Conservation (phyloP, 2,888 invertebrate genomes). For the Pediacus dermestoides region DNA sequence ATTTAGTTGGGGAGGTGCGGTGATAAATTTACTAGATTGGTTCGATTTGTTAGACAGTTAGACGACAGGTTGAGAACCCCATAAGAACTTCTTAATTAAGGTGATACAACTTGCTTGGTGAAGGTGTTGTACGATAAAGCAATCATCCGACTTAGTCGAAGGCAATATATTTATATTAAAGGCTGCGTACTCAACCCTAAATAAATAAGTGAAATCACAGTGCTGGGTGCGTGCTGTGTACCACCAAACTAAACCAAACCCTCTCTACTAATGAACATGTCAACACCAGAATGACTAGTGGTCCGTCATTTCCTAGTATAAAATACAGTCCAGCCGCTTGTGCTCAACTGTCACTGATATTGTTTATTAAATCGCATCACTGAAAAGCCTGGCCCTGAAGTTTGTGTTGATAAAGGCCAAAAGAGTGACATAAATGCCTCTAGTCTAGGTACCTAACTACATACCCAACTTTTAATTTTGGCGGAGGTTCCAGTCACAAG, state of each 20-base stretch:
- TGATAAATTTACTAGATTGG: neutral
- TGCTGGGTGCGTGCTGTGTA: conserved; percentile 16
- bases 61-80: conserved; percentile 4
- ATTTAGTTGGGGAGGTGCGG: too few relatives aligned
- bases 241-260: conserved; percentile 16
- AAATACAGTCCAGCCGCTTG: conserved; percentile 3
- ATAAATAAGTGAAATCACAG: conserved; percentile 37
- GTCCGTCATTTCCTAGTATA: conserved; percentile 38
- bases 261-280: conserved; percentile 38
- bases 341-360: conserved; percentile 23
- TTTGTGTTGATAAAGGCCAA: too few relatives aligned
- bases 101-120: neutral
- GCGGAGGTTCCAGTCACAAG: too few relatives aligned
- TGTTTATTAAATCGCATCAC: conserved; percentile 26
- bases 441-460: too few relatives aligned
- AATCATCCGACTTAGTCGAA: conserved; percentile 1
- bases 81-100: conserved; percentile 7
- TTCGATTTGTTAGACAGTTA: conserved; percentile 3
- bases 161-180: conserved; percentile 32
- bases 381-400: too few relatives aligned
- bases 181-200: conserved; percentile 29
- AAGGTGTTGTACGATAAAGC: conserved; percentile 4
- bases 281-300: conserved; percentile 41
- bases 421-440: too few relatives aligned
- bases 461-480: too few relatives aligned